phyloP scores from a whole-genome alignment of 2,113 vertebrate species.

The Motacilla alba region DNA sequence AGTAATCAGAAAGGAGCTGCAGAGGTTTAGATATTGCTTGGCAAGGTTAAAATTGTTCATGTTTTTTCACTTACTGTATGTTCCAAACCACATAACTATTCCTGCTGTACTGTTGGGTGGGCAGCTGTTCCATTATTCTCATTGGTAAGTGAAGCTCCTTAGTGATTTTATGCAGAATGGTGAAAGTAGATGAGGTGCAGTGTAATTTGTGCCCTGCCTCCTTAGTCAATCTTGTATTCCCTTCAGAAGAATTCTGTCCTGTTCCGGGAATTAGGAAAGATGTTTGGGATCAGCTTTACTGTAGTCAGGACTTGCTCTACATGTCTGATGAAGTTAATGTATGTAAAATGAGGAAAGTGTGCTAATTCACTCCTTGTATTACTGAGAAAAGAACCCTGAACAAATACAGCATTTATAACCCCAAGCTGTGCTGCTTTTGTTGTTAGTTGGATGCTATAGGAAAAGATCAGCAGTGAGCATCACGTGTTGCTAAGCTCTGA shows the following conservation, averaged over 20 bases:
- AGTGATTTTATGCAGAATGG: neutral
- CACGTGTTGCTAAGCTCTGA: neutral
- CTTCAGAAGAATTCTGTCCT: neutral
- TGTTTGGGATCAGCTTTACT: neutral
- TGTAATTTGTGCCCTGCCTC: neutral
- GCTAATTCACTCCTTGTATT: neutral
- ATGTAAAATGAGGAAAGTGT: neutral
- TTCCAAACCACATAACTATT: neutral
- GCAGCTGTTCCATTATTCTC: neutral
- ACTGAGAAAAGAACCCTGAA: neutral
- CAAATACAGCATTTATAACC: neutral
- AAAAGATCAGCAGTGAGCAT: neutral
- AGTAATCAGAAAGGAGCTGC: neutral
- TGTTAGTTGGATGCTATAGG: neutral
- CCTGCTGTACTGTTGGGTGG: neutral
- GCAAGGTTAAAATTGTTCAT: neutral
- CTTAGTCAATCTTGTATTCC: neutral
- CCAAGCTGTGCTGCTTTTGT: neutral
- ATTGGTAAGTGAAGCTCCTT: neutral
- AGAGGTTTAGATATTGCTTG: neutral
- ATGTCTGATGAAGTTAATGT: neutral
- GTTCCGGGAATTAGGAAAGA: neutral
- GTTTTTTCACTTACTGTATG: neutral
- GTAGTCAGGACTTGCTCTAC: neutral
- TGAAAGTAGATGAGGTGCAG: neutral